Evolutionary conservation across 1,140 invertebrate genomes (phyloP), one percentile per base, ranked within the genome.

Genomic region (Cherax destructor): DNA sequence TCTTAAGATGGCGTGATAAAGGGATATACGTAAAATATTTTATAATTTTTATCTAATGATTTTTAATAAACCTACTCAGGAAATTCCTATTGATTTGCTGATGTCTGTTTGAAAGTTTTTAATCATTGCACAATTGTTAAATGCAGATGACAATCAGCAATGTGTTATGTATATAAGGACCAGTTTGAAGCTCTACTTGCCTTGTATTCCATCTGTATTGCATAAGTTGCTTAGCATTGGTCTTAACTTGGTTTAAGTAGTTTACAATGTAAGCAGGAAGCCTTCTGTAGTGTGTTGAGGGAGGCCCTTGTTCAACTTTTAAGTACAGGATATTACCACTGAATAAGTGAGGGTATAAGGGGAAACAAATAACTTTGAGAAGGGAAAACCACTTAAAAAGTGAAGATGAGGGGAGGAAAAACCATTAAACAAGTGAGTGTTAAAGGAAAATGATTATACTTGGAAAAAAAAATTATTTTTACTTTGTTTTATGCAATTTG

Each of bases 251-350:
- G 47, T 47, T 41, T 83, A 65, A 83, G 50, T 83, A 65, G 81
- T 47, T 69, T 61, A 83, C 81, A 83, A 83, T 83, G 81, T 83
- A 41, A 69, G 59, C 81, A 83, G 81, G 81, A 83, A 83, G 81
- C 30, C 52, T 24, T n/a, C 81, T 69, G 30, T 47, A 24, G 61
- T 69, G 81, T 83, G 80, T 65, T 61, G 81, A 69, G 24, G 81
- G 81, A 16, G 24, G 6, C 30, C 59, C 61, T 83, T 83, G 13
- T 83, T 24, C 69, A 83, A 30, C 69, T 30, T 65, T 65, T 16
- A 83, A n/a, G 59, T 21, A 65, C 81, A 83, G 81, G 81, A 83
- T 83, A 56, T 56, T 49, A 47, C 69, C 47, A 83, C 81, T 83
- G n/a, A 79, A 47, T 4, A 41, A 79, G 77, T 41, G n/a, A 79